A percentile compares a stretch with the other conserved stretches of the same genome.
Evolutionary conservation across 2,797 vertebrate genomes (phyloP).

Genomic region (Meda fulgida): DNA sequence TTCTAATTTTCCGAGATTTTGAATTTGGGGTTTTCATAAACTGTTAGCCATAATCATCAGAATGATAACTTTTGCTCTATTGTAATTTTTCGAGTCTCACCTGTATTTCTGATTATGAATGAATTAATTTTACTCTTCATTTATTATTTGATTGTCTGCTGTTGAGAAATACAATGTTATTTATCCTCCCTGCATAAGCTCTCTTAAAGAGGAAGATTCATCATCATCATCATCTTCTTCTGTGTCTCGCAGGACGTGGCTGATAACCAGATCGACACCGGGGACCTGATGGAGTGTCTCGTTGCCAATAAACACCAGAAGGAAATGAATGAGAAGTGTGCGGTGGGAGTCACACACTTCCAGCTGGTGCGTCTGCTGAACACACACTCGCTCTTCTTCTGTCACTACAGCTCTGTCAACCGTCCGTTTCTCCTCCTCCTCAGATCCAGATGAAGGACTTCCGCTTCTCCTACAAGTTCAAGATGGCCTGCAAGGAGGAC

Average conservation of each 20-base stretch:
- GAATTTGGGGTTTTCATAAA: too few species aligned
- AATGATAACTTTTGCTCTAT: too few species aligned
- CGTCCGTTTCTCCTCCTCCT: not conserved
- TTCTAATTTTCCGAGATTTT: too few species aligned
- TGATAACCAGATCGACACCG: constrained; percentile 95
- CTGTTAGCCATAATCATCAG: too few species aligned
- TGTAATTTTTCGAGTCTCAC: too few species aligned
- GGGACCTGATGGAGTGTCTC: constrained; percentile 95
- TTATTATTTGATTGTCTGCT: too few species aligned
- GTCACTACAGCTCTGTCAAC: not conserved
- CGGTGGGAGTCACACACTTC: constrained; percentile 93
- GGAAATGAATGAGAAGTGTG: constrained; percentile 96
- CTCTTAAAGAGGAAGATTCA: not conserved
- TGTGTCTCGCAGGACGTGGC: constrained; percentile 85
- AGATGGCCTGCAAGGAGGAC: constrained; percentile 98
- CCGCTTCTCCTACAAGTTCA: constrained; percentile 97
- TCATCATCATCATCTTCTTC: not conserved
- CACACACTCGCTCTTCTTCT: constrained; percentile 59
- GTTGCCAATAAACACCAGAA: constrained; percentile 97
- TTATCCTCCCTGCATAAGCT: too few species aligned
- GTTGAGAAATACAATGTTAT: too few species aligned
- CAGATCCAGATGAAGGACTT: constrained; percentile 99
- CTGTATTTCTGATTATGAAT: too few species aligned
- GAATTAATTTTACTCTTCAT: too few species aligned
- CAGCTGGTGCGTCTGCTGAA: constrained; percentile 83